Base-by-base conservation (phyloP, 2,888 invertebrate genomes). In the Ichneumon xanthorius region DNA sequence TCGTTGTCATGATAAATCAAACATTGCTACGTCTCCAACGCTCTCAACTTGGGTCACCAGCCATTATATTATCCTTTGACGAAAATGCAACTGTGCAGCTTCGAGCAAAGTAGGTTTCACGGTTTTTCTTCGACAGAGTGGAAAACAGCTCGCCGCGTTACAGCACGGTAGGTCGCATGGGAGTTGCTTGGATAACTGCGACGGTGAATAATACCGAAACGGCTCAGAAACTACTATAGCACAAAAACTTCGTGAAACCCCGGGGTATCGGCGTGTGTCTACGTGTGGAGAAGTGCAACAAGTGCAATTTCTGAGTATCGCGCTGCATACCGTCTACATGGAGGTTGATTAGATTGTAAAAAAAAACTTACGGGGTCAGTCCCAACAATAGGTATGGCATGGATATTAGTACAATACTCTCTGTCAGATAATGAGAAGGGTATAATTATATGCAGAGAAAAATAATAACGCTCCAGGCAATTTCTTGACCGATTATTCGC, bases 201-300 rank as follows among this genome's bases (percentile, higher is more conserved):
- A 48, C 55, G 61, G 80, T 72, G 72, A 73, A 78, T 81, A 81
- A 73, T 81, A 37, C 78, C 40, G 67, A 73, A 45, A 79, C 70
- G 63, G 45, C 65, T 78, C 72, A 71, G 67, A 80, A 55, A 40
- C 68, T 45, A 14, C 68, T 68, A 48, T 37, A 48, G 55, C 14
- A 48, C 63, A 85, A 82, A 79, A 85, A 81, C 55, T 79, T 85
- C 63, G 40, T 68, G 58, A 78, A 73, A 75, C 55, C 45, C 48
- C 68, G 40, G 45, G 63, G 55, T 30, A 30, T 30, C 63, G 2
- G 9, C n/a, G 6, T 16, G 63, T 61, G 33, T 63, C 30, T 58
- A 26, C 14, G 33, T 61, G 45, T 63, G 48, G 48, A 68, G 26
- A 78, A 78, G 73, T 84, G 85, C 85, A 85, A 85, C 85, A 85